phyloP scores from a whole-genome alignment of 2,113 vertebrate genomes.

The Manacus vitellinus region DNA sequence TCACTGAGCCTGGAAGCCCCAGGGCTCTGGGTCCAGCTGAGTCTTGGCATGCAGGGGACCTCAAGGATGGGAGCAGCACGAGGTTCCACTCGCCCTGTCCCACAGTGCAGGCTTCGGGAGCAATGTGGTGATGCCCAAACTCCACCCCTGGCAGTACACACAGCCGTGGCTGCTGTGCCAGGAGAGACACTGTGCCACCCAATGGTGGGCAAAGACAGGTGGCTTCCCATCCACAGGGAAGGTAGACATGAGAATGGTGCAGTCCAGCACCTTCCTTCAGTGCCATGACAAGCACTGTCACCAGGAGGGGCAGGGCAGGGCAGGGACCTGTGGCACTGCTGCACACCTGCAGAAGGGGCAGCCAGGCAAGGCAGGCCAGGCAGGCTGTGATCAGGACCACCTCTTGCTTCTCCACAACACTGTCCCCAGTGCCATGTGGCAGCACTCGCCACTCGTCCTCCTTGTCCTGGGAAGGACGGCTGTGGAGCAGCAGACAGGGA shows the following conservation, averaged over 20 bases:
- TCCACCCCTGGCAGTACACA: background rate
- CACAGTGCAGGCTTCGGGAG: fast-evolving
- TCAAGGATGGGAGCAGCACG: fast-evolving
- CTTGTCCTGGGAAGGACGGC: background rate
- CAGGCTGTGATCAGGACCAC: fast-evolving
- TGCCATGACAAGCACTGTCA: background rate
- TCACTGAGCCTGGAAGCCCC: background rate
- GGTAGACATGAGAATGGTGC: fast-evolving
- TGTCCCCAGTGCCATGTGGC: fast-evolving
- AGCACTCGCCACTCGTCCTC: fast-evolving
- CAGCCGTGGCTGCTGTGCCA: fast-evolving
- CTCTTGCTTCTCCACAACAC: background rate
- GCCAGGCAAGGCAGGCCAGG: background rate
- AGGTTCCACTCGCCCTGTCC: background rate
- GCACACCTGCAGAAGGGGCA: fast-evolving
- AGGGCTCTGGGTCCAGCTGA: fast-evolving
- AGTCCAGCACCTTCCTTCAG: background rate
- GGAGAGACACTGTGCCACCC: background rate
- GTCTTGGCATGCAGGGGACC: fast-evolving
- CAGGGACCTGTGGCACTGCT: background rate
- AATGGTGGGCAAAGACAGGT: background rate
- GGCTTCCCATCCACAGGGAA: background rate
- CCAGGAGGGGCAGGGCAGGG: background rate
- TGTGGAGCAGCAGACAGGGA: background rate
- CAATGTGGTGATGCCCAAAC: fast-evolving